Base-by-base conservation (phyloP, 2,888 invertebrate genomes). In the Drosophila dives region DNA sequence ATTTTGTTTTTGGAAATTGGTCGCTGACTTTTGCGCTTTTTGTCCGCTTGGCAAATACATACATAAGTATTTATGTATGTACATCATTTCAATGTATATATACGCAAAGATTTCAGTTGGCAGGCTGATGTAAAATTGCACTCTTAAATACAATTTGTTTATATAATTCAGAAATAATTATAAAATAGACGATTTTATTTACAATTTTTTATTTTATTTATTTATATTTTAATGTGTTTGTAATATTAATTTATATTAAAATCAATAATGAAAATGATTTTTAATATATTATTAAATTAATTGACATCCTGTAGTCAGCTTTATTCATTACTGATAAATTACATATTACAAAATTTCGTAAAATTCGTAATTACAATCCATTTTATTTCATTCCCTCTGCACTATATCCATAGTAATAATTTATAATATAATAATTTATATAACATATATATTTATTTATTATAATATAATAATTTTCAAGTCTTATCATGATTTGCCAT, bases 1-100 rank as follows among this genome's bases (percentile, higher is more conserved):
- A 83, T 86, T 83, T 89, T 84, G 85, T 81, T 86, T 81, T 74
- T 76, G 66, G 64, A 80, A 72, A 83, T 72, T 72, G 83, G 63
- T 64, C 64, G 61, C 70, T 83, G 86, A 72, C 83, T 87, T 76
- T 68, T 54, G 59, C 56, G 63, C 65, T 66, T 58, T 80, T 45
- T 26, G 54, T 50, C 58, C 56, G 50, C 54, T 33, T 34, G 62
- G 20, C 55, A 67, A 62, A 50, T 58, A 42, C 45, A 63, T 64
- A 33, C 33, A 56, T 26, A 17, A 59, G 17, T 42, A 36, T 23
- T 45, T 23, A 29, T 23, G 23, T 20, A 45, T 23, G 15, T 45
- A 15, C 45, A 45, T 45, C 20, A 15, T 12, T 49, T 29, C 20
- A 15, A 60, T 50, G 11, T 59, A 32, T 17, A 20, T n/a, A 32